A percentile compares a stretch with the other conserved stretches of the same genome.
Conservation (phyloP, 2,113 vertebrate genomes). For the Casuarius casuarius region DNA sequence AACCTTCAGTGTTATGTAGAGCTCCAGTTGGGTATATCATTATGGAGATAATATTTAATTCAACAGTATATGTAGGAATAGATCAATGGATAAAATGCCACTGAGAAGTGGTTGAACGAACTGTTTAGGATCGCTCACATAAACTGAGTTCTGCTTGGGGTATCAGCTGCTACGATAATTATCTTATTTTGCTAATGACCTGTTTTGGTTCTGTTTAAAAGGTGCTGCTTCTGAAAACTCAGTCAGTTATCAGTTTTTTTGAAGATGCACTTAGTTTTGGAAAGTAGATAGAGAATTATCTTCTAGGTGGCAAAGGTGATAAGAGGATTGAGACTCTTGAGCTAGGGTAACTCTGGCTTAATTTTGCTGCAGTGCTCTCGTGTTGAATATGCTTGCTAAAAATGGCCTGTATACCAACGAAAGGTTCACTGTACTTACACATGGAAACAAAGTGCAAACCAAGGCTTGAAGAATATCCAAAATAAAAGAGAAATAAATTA, state of each 20-base stretch:
- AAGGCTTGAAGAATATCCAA: not conserved
- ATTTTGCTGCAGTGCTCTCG: not conserved
- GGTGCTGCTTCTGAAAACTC: not conserved
- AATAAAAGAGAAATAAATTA: not conserved
- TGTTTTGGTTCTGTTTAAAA: not conserved
- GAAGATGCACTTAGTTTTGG: not conserved
- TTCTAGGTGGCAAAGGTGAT: fast-evolving
- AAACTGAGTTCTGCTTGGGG: not conserved
- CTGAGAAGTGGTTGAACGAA: not conserved
- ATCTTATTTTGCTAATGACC: not conserved
- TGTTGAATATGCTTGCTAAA: not conserved
- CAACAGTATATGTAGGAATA: not conserved
- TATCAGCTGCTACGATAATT: not conserved
- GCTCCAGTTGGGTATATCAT: fast-evolving
- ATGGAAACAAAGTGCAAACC: not conserved
- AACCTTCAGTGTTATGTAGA: not conserved
- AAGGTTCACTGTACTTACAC: not conserved
- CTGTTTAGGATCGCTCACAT: not conserved
- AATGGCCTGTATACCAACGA: not conserved
- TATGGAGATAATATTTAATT: not conserved
- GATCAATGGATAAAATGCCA: not conserved
- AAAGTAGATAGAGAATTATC: not conserved
- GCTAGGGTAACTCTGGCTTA: not conserved
- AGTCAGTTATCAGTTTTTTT: not conserved
- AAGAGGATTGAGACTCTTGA: not conserved